Conservation (phyloP, 2,888 invertebrate genomes). For the Dascillus cervinus region DNA sequence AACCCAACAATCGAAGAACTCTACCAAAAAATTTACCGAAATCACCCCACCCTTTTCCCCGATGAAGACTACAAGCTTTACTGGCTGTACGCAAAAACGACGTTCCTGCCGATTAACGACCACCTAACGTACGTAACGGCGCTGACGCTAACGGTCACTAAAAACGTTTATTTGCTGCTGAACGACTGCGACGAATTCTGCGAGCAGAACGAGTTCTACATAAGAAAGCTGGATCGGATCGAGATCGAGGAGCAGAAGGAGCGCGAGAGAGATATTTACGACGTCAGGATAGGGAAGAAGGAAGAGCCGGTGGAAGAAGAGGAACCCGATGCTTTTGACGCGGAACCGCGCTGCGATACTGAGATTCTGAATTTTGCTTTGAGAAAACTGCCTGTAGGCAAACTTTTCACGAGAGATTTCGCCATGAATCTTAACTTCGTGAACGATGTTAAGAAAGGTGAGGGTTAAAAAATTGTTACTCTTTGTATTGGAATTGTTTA, state of each 20-base stretch:
- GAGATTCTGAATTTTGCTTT: slow-evolving; percentile 22
- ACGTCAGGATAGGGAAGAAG: slow-evolving; percentile 20
- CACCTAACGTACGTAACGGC: slow-evolving; percentile 23
- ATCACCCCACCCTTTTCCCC: slow-evolving; percentile 17
- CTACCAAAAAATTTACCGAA: slow-evolving; percentile 17
- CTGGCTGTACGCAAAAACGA: slow-evolving; percentile 24
- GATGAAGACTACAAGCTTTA: slow-evolving; percentile 19
- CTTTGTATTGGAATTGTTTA: too few species aligned
- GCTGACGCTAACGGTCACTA: slow-evolving; percentile 18
- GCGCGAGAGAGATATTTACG: slow-evolving; percentile 24
- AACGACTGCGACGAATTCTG: slow-evolving; percentile 21
- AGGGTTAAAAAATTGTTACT: too few species aligned
- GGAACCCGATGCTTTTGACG: slow-evolving; percentile 3
- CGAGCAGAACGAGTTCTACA: slow-evolving; percentile 19
- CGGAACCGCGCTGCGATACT: slow-evolving; percentile 9
- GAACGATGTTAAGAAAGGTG: slow-evolving; percentile 24
- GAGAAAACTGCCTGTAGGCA: slow-evolving; percentile 16
- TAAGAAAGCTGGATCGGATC: slow-evolving; percentile 19
- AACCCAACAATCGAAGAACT: slow-evolving; percentile 14
- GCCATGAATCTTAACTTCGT: slow-evolving; percentile 17
- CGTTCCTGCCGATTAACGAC: slow-evolving; percentile 23
- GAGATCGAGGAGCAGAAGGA: slow-evolving; percentile 18
- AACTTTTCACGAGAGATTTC: slow-evolving; percentile 21
- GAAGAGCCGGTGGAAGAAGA: slow-evolving; percentile 5
- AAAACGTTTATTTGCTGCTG: slow-evolving; percentile 21